Base-by-base conservation (phyloP, 1,140 invertebrate genomes). In the Caenorhabditis inopinata region DNA sequence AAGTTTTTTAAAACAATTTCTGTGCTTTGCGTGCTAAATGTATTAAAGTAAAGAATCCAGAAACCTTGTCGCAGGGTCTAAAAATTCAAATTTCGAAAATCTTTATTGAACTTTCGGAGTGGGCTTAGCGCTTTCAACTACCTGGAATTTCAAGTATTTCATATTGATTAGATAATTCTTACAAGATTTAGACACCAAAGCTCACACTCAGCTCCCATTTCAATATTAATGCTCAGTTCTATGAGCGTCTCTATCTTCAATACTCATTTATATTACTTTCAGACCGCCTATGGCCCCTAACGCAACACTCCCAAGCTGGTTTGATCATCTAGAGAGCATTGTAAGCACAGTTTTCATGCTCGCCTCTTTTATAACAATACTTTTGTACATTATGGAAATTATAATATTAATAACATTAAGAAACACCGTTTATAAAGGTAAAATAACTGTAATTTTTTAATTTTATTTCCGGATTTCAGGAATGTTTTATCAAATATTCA, bases 401-500 rank as follows among this genome's bases (percentile, higher is more conserved):
- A 1, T 74, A 6, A 75, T 79, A 16, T 18, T 79, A n/a, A 45
- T 79, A 18, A 38, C 46, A 0, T 27, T 79, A 14, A 79, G 78
- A 47, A 74, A 74, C 21, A 18, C 51, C 2, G 48, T 58, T 11
- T 79, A 79, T 73, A 58, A 79, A 58, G 73, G 78, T 79, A 68
- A 11, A n/a, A 27, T 1, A 53, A 9, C n/a, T 53, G n/a, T 0
- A 53, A 27, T 9, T 7, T 53, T 53, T 23, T 53, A 23, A 9
- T 7, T 11, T 53, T 23, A 11, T 53, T 53, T 53, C n/a, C n/a
- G 7, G 7, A 53, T 11, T 79, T 35, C 21, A 79, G 78, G 78
- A 38, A 79, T 79, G 78, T 79, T 79, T 12, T 79, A 79, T 42
- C 58, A 47, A 42, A 79, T 79, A 2, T 79, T 79, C 42, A 74